Evolutionary conservation across 2,797 vertebrate species (phyloP).

Genomic region (Propithecus perrieri): DNA sequence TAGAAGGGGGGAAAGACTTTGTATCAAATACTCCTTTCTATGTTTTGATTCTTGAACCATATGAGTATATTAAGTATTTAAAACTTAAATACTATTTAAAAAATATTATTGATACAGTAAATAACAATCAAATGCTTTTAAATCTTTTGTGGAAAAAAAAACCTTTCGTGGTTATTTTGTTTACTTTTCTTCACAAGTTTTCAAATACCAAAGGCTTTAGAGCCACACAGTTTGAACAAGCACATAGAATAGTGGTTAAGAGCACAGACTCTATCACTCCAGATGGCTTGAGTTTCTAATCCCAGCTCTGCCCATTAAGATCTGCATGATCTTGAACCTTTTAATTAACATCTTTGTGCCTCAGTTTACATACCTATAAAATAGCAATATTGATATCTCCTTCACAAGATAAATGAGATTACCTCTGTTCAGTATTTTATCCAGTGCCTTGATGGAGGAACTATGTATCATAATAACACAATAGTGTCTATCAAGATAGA

Average conservation of each 20-base stretch:
- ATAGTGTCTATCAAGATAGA: background rate
- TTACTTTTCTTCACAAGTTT: slow-evolving; percentile 22
- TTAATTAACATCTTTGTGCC: background rate
- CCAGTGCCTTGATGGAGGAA: background rate
- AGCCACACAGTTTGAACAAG: background rate
- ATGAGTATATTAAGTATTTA: background rate
- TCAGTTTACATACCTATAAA: background rate
- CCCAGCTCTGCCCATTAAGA: background rate
- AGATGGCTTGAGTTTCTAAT: background rate
- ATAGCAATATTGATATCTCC: background rate
- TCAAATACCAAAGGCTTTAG: background rate
- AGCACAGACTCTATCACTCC: background rate
- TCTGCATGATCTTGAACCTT: background rate
- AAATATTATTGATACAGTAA: background rate
- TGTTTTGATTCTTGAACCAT: background rate
- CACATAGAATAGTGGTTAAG: background rate
- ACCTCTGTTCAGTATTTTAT: background rate
- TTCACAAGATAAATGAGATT: background rate
- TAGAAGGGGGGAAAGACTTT: background rate
- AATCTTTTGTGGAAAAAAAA: background rate
- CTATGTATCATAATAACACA: background rate
- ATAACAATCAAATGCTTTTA: background rate
- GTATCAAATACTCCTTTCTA: background rate
- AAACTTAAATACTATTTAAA: background rate
- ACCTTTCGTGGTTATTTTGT: background rate